Conservation (phyloP, 2,888 invertebrate genomes). For the Zaprionus lineosus region DNA sequence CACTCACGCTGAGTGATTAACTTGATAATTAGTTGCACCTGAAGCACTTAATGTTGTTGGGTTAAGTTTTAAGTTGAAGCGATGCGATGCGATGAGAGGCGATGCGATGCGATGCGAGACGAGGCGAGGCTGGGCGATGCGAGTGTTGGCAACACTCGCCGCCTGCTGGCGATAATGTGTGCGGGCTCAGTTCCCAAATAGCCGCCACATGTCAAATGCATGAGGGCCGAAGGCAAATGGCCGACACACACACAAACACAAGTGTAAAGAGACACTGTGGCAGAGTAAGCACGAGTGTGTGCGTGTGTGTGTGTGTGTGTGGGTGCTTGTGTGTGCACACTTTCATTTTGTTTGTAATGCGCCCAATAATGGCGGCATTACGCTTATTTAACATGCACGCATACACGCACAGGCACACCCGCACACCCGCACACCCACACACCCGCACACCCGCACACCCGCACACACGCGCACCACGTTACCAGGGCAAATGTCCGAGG, state of each 20-base stretch:
- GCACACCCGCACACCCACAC: constrained; percentile 25
- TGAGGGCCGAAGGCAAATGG: constrained; percentile 34
- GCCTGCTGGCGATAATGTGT: neutral
- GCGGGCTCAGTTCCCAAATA: constrained; percentile 10
- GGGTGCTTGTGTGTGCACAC: constrained; percentile 38
- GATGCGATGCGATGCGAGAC: too few species aligned
- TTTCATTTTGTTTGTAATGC: constrained; percentile 74
- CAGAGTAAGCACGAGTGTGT: constrained; percentile 11
- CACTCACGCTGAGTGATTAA: too few species aligned
- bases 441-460: constrained; percentile 22
- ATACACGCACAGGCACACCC: constrained; percentile 33
- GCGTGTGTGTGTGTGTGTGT: constrained; percentile 11
- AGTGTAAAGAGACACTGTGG: constrained; percentile 15
- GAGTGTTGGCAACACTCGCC: neutral
- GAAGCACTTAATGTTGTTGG: neutral
- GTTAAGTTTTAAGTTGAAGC: constrained; percentile 13
- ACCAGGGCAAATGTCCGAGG: constrained; percentile 45
- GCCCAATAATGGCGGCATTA: constrained; percentile 78
- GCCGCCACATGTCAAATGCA: constrained; percentile 45
- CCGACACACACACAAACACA: constrained; percentile 9
- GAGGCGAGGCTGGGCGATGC: too few species aligned
- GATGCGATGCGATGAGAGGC: too few species aligned
- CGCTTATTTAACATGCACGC: constrained; percentile 76
- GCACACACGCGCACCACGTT: constrained; percentile 18
- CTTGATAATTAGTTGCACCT: constrained; percentile 21